Evolutionary conservation across 2,888 invertebrate species (phyloP).

Genomic region (Zygothrica quintamaculata): DNA sequence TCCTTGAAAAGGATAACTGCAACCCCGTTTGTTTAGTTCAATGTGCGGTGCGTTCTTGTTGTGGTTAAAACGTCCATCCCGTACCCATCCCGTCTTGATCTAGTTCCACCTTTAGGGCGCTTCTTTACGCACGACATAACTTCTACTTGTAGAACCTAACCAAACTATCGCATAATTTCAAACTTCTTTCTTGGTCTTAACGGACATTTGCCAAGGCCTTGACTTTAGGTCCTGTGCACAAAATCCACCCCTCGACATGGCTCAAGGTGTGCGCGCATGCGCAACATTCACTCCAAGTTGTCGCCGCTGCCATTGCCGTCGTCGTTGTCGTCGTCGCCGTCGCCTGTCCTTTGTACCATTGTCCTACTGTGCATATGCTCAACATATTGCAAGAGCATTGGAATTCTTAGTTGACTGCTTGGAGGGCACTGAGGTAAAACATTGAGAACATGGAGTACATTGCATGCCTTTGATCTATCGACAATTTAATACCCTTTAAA

Average conservation of each 20-base stretch:
- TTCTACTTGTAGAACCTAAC: conserved; percentile 33
- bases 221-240: conserved; percentile 53
- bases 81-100: conserved; percentile 59
- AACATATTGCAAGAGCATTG: conserved; percentile 60
- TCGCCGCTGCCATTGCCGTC: conserved; percentile 35
- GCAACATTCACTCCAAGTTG: conserved; percentile 45
- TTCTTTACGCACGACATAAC: conserved; percentile 46
- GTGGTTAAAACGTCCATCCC: conserved; percentile 54
- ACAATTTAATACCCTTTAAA: conserved; percentile 2
- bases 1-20: conserved; percentile 62
- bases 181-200: conserved; percentile 53
- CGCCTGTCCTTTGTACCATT: conserved; percentile 31
- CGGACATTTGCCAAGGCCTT: conserved; percentile 65
- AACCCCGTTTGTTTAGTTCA: conserved; percentile 51
- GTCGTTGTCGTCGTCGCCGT: conserved; percentile 9
- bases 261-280: conserved; percentile 77
- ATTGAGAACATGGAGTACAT: background rate
- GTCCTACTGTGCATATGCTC: conserved; percentile 64
- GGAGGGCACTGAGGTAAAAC: conserved; percentile 36
- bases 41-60: conserved; percentile 49
- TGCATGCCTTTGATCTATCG: background rate
- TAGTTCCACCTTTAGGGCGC: conserved; percentile 54
- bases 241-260: conserved; percentile 58
- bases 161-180: conserved; percentile 44
- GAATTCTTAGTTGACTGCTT: conserved; percentile 47